phyloP scores from a whole-genome alignment of 2,797 vertebrate species.

The Novumbra hubbsi region DNA sequence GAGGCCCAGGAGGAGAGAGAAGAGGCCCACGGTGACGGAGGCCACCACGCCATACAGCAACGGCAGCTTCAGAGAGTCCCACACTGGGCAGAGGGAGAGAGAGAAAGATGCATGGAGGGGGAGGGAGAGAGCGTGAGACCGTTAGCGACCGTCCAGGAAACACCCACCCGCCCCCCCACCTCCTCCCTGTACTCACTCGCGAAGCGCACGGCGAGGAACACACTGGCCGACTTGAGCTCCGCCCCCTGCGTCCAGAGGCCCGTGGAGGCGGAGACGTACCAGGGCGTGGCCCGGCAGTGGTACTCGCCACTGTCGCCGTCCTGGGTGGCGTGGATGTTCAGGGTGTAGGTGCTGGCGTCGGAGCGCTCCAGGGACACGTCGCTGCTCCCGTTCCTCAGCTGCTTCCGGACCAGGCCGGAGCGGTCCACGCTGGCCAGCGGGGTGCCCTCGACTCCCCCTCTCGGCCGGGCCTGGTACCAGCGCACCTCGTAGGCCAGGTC shows the following conservation, averaged over 20 bases:
- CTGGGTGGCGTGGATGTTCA: constrained; percentile 82
- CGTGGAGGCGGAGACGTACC: constrained; percentile 79
- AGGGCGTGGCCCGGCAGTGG: constrained; percentile 85
- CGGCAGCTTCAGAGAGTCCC: constrained; percentile 90
- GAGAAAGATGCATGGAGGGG: constrained; percentile 25
- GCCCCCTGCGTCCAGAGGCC: constrained; percentile 83
- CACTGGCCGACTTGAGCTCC: constrained; percentile 75
- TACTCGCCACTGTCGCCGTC: constrained; percentile 90
- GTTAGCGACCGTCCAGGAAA: neutral
- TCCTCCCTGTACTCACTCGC: constrained; percentile 76
- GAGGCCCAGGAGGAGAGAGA: constrained; percentile 90
- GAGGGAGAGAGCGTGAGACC: neutral
- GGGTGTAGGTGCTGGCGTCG: constrained; percentile 72
- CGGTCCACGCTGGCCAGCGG: constrained; percentile 79
- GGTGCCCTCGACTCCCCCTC: constrained; percentile 61
- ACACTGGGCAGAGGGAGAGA: constrained; percentile 70
- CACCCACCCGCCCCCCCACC: neutral
- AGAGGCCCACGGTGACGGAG: constrained; percentile 80
- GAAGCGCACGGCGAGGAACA: constrained; percentile 88
- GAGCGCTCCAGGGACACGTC: constrained; percentile 83
- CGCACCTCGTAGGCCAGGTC: constrained; percentile 86
- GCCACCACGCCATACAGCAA: constrained; percentile 86
- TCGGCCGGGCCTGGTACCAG: constrained; percentile 82
- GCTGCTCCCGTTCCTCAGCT: constrained; percentile 82
- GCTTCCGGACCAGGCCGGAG: constrained; percentile 77